A percentile compares a stretch with the other conserved stretches of the same genome.
These are phyloP conservation scores for Ligdia adustata DNA, from an alignment of 2,888 invertebrate species.

Conservation along the genomic window DNA sequence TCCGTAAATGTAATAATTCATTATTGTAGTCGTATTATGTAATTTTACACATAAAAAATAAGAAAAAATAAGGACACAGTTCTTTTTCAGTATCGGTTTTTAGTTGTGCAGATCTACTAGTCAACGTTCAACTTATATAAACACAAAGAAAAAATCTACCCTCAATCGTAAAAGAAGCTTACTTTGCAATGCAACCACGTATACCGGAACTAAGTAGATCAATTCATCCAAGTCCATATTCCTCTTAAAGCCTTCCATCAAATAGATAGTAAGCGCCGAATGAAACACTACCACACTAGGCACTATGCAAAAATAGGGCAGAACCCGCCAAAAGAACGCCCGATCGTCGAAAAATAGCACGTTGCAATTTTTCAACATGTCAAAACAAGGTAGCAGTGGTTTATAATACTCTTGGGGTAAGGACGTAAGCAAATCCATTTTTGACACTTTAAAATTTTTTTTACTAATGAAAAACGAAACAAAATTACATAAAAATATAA, in stretches of 20 bases:
- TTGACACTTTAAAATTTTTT: neutral
- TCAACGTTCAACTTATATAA: too few relatives aligned
- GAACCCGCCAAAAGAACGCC: constrained; percentile 22
- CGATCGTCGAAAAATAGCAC: constrained; percentile 33
- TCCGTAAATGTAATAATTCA: too few relatives aligned
- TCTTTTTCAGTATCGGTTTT: too few relatives aligned
- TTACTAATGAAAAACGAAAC: too few relatives aligned
- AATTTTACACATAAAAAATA: too few relatives aligned
- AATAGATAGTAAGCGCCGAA: constrained; percentile 31
- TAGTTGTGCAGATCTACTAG: too few relatives aligned
- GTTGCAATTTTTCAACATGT: constrained; percentile 34
- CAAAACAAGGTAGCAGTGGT: constrained; percentile 34
- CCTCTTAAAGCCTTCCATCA: constrained; percentile 31
- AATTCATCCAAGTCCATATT: constrained; percentile 38
- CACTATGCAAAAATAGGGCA: constrained; percentile 29
- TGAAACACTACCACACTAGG: constrained; percentile 26
- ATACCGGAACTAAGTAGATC: constrained; percentile 39
- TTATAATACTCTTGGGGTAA: constrained; percentile 38
- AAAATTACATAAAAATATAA: too few relatives aligned
- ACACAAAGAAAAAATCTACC: too few relatives aligned
- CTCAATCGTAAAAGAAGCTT: constrained; percentile 13
- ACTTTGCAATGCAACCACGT: constrained; percentile 44
- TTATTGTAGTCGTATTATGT: too few relatives aligned
- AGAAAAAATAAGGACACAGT: too few relatives aligned
- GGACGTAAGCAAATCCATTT: constrained; percentile 31